Evolutionary conservation across 2,888 invertebrate genomes (phyloP), one percentile per base, ranked within the genome.

Genomic region (Iphiclides podalirius): DNA sequence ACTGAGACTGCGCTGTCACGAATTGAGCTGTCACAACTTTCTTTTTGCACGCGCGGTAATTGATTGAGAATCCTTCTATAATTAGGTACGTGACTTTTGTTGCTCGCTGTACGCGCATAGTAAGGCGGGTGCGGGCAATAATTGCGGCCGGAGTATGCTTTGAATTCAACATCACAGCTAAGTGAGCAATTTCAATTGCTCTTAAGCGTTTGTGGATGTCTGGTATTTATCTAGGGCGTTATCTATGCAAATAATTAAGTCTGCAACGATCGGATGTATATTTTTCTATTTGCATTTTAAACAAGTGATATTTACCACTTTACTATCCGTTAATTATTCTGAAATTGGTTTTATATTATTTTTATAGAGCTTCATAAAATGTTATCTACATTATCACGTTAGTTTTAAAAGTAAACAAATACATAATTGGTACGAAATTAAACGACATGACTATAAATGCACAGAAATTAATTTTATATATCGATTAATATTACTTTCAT

Each of bases 11-110:
- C 41, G 28, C 11, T 12, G 41, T 31, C 81, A 41, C 70, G 31
- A 26, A 20, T 6, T 20, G 68, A 69, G 77, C 69, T 63, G 47
- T 43, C 57, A 66, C 61, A 47, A 57, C 67, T 56, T 67, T 81
- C 68, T 80, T 80, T 72, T 87, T 82, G 70, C 66, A 61, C 66
- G 66, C 68, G 62, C 74, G 73, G 80, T 88, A 88, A 88, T 88
- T 87, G 88, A 88, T 88, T 88, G 85, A 85, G 82, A 85, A 84
- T 85, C 85, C 81, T 84, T 85, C 88, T 88, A 88, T 88, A 88
- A 87, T 88, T 88, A 88, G 87, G 81, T 75, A 82, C 80, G 68
- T 80, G 81, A 87, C 86, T 83, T 76, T 50, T 45, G 50, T 44
- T 50, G 50, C 23, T 43, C 38, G 6, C 26, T 14, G 48, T 43